Evolutionary conservation across 2,888 invertebrate species (phyloP), one percentile per base, ranked within the genome.

Genomic region (Elysia crispata): DNA sequence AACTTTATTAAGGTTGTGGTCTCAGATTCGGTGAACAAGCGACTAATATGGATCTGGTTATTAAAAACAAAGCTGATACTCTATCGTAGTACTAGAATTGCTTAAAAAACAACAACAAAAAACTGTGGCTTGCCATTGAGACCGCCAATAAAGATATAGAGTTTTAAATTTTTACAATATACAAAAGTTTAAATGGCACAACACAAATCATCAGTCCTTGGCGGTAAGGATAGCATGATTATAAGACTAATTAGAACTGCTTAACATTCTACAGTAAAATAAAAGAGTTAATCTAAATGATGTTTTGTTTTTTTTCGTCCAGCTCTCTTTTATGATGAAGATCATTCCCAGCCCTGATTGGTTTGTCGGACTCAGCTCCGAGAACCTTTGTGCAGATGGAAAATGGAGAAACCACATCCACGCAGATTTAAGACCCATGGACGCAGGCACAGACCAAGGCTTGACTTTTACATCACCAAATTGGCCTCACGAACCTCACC

Each of bases 381-480:
- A 97, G 90, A 95, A 97, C 92, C 95, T 98, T 1, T 98, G 98
- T 92, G 95, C 96, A 77, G 96, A 96, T 87, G 97, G 97, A 30
- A 96, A 96, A 89, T 98, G 98, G 97, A 94, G 97, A 85, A 96
- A 97, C 92, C 95, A 95, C 85, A 95, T 97, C 81, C 96, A 96
- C 76, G 95, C 98, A 83, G 97, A 98, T 94, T 96, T 97, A 93
- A 96, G 96, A 92, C 97, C 97, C 0, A 93, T 97, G 87, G 98
- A 98, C 92, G 97, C 97, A 20, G 98, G 98, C 76, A 97, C 97
- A 66, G 97, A 98, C 94, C 96, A 97, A 92, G 98, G 98, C 3
- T 96, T 97, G 93, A 97, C 97, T 76, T 98, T 98, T 93, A 97
- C 97, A 25, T 96, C 98, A n/a, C 97, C 97, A 74, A 97, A 97